Evolutionary conservation across 2,888 invertebrate genomes (phyloP), one percentile per base, ranked within the genome.

Genomic region (Aspidapion aeneum): DNA sequence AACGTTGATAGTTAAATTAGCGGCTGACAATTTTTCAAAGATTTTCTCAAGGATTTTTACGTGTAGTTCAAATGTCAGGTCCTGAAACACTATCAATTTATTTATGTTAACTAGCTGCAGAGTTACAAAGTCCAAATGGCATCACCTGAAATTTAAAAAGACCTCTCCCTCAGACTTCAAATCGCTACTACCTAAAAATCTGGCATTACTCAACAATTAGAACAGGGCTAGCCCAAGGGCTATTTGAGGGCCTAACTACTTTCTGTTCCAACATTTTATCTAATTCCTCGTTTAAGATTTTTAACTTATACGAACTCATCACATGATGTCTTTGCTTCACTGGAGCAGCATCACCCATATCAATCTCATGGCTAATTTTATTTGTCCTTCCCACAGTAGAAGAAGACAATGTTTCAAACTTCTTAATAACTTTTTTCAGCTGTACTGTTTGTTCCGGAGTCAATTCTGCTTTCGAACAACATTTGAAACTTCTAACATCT

Each of bases 101-200:
- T 1, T 69, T 62, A 51, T 72, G 71, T 49, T 69, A 69, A n/a
- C n/a, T n/a, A 5, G 70, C 69, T 1, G 73, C 71, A 51, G 67
- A 59, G 51, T 67, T 67, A 2, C 61, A 52, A 17, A 65, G 57
- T 35, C 65, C 67, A 56, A 63, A 67, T 18, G 68, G 66, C 50
- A 68, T 52, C 18, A 63, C 65, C 21, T 16, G 16, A 63, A 69
- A 74, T 51, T 56, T 7, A 21, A 56, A 7, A 3, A 35, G 12
- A 21, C 58, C 21, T 16, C 21, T 2, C 2, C 48, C 20, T 57
- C 58, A 3, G 62, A 62, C 18, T 62, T 58, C 7, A 58, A 17
- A 17, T 58, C 58, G 16, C 50, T 12, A 35, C 35, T 35, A 12
- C 35, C 12, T 35, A 35, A 35, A 35, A 35, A 35, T 12, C 12